These are phyloP conservation scores for Adelphocoris suturalis DNA, from an alignment of 2,888 invertebrate species.

Conservation along the genomic window DNA sequence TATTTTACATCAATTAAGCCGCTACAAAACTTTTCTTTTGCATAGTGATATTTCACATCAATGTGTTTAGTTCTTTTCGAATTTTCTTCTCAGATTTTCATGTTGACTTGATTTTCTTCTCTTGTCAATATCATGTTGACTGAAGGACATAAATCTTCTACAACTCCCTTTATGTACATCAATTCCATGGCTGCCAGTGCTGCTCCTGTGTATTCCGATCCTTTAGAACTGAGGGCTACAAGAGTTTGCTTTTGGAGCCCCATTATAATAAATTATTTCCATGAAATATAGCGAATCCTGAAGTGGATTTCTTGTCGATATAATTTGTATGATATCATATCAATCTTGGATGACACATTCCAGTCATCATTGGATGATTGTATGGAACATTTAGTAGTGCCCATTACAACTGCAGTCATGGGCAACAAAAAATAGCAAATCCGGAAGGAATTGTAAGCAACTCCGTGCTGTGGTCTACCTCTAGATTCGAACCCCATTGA, in stretches of 20 bases:
- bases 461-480: no score
- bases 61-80: slow-evolving; percentile 9
- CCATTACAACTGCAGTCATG: no score
- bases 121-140: background rate
- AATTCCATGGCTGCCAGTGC: slow-evolving; percentile 1
- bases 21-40: background rate
- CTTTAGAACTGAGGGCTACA: background rate
- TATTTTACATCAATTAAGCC: background rate
- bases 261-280: slow-evolving; percentile 26
- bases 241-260: background rate
- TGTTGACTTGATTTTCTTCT: background rate
- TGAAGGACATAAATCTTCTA: background rate
- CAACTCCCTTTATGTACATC: background rate
- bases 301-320: no score
- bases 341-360: no score
- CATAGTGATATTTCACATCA: background rate
- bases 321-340: no score
- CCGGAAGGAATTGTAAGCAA: no score
- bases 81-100: background rate
- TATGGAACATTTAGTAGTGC: no score
- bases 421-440: no score
- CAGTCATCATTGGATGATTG: no score
- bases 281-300: no score
- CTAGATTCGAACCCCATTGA: no score
- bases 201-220: slow-evolving; percentile 20